Percentiles rank a stretch among this genome's conserved stretches.
Evolutionary conservation across 2,888 invertebrate species (phyloP).

Genomic region (Colletes collaris): DNA sequence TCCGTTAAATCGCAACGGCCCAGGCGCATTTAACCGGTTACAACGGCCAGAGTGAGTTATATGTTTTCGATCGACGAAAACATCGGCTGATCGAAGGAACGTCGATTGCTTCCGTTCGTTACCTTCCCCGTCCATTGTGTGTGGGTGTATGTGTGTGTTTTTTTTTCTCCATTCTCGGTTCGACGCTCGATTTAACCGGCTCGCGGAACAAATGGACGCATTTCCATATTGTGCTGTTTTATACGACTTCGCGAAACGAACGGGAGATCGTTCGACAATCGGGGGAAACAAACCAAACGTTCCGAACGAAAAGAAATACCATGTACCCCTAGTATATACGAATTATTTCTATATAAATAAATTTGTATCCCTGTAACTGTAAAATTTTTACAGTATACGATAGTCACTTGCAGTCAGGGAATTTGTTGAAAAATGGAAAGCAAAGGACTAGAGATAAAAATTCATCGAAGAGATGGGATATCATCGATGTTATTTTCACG

Average conservation of each 20-base stretch:
- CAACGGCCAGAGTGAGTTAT: conserved; percentile 52
- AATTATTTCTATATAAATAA: not conserved
- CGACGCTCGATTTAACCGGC: conserved; percentile 16
- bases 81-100: conserved; percentile 26
- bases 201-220: conserved; percentile 1
- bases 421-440: too few species aligned
- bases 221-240: conserved; percentile 25
- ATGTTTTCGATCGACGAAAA: conserved; percentile 57
- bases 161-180: conserved; percentile 5
- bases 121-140: conserved; percentile 1
- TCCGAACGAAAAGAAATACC: not conserved
- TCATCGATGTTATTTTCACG: too few species aligned
- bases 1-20: conserved; percentile 65
- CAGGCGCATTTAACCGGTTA: conserved; percentile 50
- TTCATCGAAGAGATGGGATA: too few species aligned
- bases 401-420: too few species aligned
- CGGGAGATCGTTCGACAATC: not conserved
- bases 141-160: not conserved
- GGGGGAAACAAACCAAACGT: not conserved
- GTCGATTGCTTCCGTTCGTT: conserved; percentile 28
- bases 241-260: not conserved
- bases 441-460: too few species aligned
- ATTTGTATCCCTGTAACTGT: too few species aligned
- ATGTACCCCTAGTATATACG: not conserved
- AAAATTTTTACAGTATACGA: too few species aligned